Conservation (phyloP, 2,797 vertebrate genomes). For the Oryzias sinensis region DNA sequence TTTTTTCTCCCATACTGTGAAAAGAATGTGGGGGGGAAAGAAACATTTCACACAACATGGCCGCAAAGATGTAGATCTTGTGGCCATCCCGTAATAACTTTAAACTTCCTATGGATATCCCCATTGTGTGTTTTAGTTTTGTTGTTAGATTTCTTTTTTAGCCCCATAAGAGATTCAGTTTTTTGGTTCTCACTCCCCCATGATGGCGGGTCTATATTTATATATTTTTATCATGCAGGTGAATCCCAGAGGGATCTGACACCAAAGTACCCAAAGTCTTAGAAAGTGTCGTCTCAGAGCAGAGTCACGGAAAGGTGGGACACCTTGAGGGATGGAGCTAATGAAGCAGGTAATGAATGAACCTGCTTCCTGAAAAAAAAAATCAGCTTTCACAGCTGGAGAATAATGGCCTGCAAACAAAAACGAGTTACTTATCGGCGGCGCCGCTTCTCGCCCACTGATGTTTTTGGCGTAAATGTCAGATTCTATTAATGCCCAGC, state of each 20-base stretch:
- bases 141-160: too few relatives aligned
- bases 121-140: too few relatives aligned
- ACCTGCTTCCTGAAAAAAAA: conserved; percentile 52
- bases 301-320: conserved; percentile 43
- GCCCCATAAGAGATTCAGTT: too few relatives aligned
- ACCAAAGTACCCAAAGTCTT: conserved; percentile 40
- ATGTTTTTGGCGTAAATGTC: conserved; percentile 39
- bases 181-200: conserved; percentile 15
- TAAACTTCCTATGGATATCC: too few relatives aligned
- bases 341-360: conserved; percentile 74
- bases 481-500: conserved; percentile 42
- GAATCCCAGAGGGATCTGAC: conserved; percentile 27
- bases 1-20: too few relatives aligned
- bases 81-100: too few relatives aligned
- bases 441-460: conserved; percentile 26
- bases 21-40: too few relatives aligned
- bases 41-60: too few relatives aligned
- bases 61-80: too few relatives aligned
- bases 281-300: conserved; percentile 25
- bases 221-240: conserved; percentile 27
- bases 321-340: conserved; percentile 65
- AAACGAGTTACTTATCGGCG: conserved; percentile 55
- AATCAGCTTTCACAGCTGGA: conserved; percentile 69
- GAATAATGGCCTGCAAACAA: conserved; percentile 64
- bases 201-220: conserved; percentile 22